Evolutionary conservation across 2,888 invertebrate species (phyloP), one percentile per base, ranked within the genome.

Genomic region (Eledone cirrhosa): DNA sequence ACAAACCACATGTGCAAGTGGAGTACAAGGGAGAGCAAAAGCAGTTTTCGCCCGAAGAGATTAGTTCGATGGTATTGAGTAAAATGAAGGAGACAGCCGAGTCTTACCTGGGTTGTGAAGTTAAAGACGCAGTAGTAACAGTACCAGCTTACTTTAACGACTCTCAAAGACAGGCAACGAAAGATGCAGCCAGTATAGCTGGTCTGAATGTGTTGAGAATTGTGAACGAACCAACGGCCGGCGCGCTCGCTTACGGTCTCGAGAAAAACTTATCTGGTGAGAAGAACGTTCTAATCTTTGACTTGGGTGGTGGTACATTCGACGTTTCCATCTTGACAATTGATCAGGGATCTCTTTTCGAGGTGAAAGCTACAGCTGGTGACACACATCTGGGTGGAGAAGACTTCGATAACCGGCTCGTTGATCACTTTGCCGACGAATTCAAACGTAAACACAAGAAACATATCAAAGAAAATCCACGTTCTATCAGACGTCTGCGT

Each of bases 21-120:
- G 89, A 89, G 78, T 88, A 83, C 92, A 96, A 96, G 90, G 96
- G 96, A 69, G 96, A 97, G 91, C 92, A 91, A 80, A 97, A 97
- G 91, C 93, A 93, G 47, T 96, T 96, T 92, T 94, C 94, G 91
- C 95, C 96, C 0, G 96, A 97, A 91, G 96, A 97, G 92, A 94
- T 97, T 83, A 95, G 95, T 89, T 95, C 96, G 67, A 96, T 96
- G 96, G 96, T 97, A 77, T 92, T 97, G 84, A 94, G 94, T 29
- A 97, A 97, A 90, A 97, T 97, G 97, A 96, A 95, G 93, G 90
- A 90, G 77, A 91, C 89, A 8, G 92, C 91, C 19, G 91, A 91
- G 80, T 90, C 91, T 7, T 91, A 89, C 83, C 87, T 91, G 78
- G 97, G 97, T 78, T 94, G 94, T 69, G 86, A 83, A 48, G 86